Evolutionary conservation across 2,113 vertebrate genomes (phyloP), one percentile per base, ranked within the genome.

Genomic region (Laticauda colubrina): DNA sequence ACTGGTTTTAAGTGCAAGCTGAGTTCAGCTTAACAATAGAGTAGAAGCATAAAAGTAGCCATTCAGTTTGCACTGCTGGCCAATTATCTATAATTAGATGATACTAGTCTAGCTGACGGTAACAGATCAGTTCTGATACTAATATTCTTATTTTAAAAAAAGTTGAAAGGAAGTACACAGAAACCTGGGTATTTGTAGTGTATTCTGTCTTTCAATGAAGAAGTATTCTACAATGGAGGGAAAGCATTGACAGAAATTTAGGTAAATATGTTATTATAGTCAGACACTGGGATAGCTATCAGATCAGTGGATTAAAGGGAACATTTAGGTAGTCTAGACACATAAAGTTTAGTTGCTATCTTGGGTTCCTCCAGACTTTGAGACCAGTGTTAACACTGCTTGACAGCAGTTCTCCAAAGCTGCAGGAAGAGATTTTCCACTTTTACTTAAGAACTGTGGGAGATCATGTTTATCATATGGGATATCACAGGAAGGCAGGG

Each of bases 21-120:
- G 55, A 54, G 29, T 53, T 90, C 90, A 34, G 69, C 26, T 89
- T 89, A 61, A 93, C 86, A 93, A n/a, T 90, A 93, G 92, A 87
- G 56, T 56, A 85, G 89, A 93, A 29, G 92, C 23, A 85, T 45
- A 90, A 64, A 43, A 26, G 8, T 53, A 90, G 56, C 21, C 39
- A 34, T 93, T 59, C 45, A 86, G n/a, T 54, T n/a, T 48, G 43
- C 48, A 51, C 48, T 51, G 48, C 29, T 54, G 86, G 89, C 89
- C 89, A 64, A 54, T 90, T n/a, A 8, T 14, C 6, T 85, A 45
- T 59, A 90, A 90, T 89, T 89, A 90, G 51, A 53, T 26, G 48
- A 56, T 11, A 69, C 45, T 24, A 7, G 39, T 2, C 45, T 57
- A n/a, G 43, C 24, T 90, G 53, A n/a, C 15, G 53, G 43, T 21